A percentile compares a stretch with the other conserved stretches of the same genome.
These are phyloP conservation scores for Agriopis leucophaearia DNA, from an alignment of 2,888 invertebrate species.

Conservation along the genomic window DNA sequence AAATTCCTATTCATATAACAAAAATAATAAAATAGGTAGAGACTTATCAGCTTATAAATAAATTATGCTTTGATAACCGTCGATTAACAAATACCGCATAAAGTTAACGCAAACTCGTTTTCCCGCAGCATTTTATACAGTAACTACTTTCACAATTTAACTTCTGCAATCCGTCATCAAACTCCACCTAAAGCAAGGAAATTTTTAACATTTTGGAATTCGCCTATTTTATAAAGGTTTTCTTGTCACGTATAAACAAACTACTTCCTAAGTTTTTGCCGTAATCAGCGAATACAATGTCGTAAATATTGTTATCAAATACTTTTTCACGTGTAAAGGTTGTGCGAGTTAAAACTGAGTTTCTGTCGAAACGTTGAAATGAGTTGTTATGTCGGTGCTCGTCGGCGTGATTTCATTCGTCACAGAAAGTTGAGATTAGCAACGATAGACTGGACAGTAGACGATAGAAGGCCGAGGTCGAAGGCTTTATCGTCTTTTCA, in stretches of 20 bases:
- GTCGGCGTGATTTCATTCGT: constrained; percentile 35
- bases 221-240: constrained; percentile 42
- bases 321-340: constrained; percentile 45
- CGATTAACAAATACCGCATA: constrained; percentile 61
- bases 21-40: constrained; percentile 64
- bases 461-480: constrained; percentile 34
- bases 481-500: constrained; percentile 73
- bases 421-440: constrained; percentile 27
- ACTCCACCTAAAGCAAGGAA: constrained; percentile 43
- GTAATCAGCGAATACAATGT: constrained; percentile 42
- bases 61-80: constrained; percentile 69
- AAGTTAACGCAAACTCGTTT: constrained; percentile 47
- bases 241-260: constrained; percentile 42
- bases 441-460: constrained; percentile 24
- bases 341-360: constrained; percentile 40
- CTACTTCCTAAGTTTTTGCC: constrained; percentile 42
- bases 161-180: constrained; percentile 32
- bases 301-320: constrained; percentile 45
- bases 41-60: constrained; percentile 69
- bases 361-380: constrained; percentile 26
- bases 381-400: background rate
- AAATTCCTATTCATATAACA: constrained; percentile 66
- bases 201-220: constrained; percentile 38
- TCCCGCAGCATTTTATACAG: constrained; percentile 36
- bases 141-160: constrained; percentile 33